Evolutionary conservation across 1,140 invertebrate genomes (phyloP), one percentile per base, ranked within the genome.

Genomic region (Rhyzopertha dominica): DNA sequence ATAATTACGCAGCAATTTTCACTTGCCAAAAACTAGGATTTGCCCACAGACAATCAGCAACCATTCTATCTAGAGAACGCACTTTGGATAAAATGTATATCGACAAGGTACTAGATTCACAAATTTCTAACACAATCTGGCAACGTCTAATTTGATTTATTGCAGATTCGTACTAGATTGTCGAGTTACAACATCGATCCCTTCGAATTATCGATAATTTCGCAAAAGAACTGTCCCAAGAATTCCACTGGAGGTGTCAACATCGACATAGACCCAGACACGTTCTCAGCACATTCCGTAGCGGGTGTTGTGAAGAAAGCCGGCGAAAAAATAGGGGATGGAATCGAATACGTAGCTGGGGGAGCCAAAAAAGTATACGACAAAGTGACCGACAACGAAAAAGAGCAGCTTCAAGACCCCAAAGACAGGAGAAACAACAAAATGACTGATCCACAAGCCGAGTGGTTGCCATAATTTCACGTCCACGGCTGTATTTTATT

Each of bases 1-100:
- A 69, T 0, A 80, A 69, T 1, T 88, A 85, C 56, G 86, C 84
- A 3, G 84, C 75, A 1, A 75, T 90, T 12, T 90, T 84, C 63
- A 84, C 84, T 0, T 90, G 87, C 50, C 87, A 90, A 65, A 84
- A 81, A 60, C 53, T 89, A 10, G 67, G 72, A 1, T 81, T 88
- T 44, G 80, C 79, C 1, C 80, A 90, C 63, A 74, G 85, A 9
- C 77, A 81, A 37, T 86, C 84, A 2, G 85, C 84, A 0, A 85
- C 86, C 0, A 87, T 91, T 42, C 69, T 90, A 2, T 87, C 86
- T 0, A 72, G 86, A 37, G 72, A 63, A 5, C 79, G 79, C 26
- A 78, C 77, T 22, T 64, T 90, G 7, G 82, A 87, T 43, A 82
- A 78, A 60, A 65, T 73, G 3, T 76, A 73, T 31, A 45, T 87